Evolutionary conservation across 2,113 vertebrate species (phyloP).

Genomic region (Tiliqua scincoides): DNA sequence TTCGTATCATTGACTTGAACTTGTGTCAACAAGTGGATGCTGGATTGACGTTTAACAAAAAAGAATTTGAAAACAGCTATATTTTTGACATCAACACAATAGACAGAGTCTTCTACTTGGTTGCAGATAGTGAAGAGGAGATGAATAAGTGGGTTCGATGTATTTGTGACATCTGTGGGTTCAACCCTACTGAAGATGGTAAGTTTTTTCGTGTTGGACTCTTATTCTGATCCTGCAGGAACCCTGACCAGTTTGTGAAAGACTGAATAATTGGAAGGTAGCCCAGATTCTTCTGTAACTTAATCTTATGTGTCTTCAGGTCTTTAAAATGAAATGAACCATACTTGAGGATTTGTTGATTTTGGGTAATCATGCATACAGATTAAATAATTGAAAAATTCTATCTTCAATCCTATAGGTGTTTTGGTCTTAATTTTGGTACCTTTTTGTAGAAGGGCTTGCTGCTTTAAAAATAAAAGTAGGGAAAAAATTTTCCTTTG

Average conservation of each 20-base stretch:
- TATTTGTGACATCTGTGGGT: slow-evolving; percentile 99
- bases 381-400: not conserved
- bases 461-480: not conserved
- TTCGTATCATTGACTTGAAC: slow-evolving; percentile 98
- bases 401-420: not conserved
- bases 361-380: not conserved
- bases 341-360: not conserved
- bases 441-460: not conserved
- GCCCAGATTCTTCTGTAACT: not conserved
- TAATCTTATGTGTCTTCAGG: not conserved
- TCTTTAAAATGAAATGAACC: not conserved
- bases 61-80: slow-evolving; percentile 98
- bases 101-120: slow-evolving; percentile 96
- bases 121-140: slow-evolving; percentile 97
- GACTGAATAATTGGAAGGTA: not conserved
- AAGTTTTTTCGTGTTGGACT: slow-evolving; percentile 51
- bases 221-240: not conserved
- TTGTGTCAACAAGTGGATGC: slow-evolving; percentile 99
- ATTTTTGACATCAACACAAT: slow-evolving; percentile 99
- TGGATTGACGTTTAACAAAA: slow-evolving; percentile 96
- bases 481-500: not conserved
- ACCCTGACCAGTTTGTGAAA: not conserved
- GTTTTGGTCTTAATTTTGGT: not conserved
- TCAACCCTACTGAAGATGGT: slow-evolving; percentile 99
- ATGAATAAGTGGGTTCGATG: slow-evolving; percentile 99